A percentile compares a stretch with the other conserved stretches of the same genome.
Conservation (phyloP, 2,113 vertebrate genomes). For the Vulpes vulpes region DNA sequence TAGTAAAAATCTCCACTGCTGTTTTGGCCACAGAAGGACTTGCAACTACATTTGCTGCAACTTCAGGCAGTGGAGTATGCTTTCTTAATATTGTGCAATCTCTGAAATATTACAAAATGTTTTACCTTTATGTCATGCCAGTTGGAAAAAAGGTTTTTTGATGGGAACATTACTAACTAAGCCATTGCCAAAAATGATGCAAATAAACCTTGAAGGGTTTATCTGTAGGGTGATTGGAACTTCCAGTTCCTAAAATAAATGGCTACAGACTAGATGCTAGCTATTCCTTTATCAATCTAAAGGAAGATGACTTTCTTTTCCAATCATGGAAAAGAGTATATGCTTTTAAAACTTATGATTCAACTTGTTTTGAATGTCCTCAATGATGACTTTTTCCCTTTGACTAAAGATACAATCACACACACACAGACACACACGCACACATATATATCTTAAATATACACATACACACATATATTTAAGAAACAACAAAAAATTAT, state of each 20-base stretch:
- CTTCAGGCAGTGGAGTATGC: background rate
- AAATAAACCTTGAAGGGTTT: background rate
- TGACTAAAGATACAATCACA: background rate
- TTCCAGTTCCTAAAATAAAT: background rate
- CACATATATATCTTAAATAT: no score
- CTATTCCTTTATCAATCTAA: background rate
- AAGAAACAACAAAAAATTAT: background rate
- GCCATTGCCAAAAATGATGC: background rate
- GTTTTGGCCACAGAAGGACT: background rate
- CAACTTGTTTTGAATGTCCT: background rate
- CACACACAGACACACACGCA: no score
- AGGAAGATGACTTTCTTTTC: background rate
- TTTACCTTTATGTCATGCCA: slow-evolving; percentile 37
- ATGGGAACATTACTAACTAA: slow-evolving; percentile 15
- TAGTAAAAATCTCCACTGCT: background rate
- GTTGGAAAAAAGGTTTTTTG: slow-evolving; percentile 1
- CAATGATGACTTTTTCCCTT: background rate
- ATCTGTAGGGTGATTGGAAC: background rate
- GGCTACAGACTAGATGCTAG: background rate
- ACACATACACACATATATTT: background rate
- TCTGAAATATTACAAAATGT: background rate
- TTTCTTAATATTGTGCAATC: background rate
- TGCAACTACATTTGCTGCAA: background rate
- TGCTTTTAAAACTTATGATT: background rate
- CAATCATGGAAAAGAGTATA: background rate